phyloP scores from a whole-genome alignment of 2,113 vertebrate species.

The Dinomys branickii region DNA sequence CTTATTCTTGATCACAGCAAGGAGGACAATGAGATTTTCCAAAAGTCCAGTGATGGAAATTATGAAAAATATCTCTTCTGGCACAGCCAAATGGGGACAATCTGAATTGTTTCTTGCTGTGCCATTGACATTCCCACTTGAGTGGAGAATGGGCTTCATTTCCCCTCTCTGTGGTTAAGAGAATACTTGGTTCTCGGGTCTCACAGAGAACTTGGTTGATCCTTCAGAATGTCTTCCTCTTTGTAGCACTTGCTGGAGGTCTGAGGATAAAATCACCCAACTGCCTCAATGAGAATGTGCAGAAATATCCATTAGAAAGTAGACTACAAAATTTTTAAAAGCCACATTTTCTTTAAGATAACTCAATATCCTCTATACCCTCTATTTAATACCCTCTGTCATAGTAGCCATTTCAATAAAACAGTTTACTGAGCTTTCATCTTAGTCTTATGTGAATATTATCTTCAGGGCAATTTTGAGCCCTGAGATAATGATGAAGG shows the following conservation, averaged over 20 bases:
- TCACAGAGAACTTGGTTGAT: conserved; percentile 16
- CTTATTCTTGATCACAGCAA: conserved; percentile 92
- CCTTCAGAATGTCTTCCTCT: conserved; percentile 68
- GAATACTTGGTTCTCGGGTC: not conserved
- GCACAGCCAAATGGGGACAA: conserved; percentile 90
- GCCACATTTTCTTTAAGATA: not conserved
- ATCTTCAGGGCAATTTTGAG: not conserved
- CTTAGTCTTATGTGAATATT: not conserved
- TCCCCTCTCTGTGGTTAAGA: conserved; percentile 29
- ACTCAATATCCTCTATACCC: not conserved
- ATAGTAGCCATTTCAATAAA: not conserved
- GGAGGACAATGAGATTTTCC: conserved; percentile 94
- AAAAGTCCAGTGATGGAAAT: conserved; percentile 90
- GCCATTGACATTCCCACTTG: conserved; percentile 69
- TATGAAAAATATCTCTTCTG: conserved; percentile 91
- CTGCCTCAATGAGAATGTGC: conserved; percentile 66
- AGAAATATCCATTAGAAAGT: conserved; percentile 54
- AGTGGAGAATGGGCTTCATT: conserved; percentile 74
- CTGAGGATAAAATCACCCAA: conserved; percentile 39
- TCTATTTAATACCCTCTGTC: too few relatives aligned
- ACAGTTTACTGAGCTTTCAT: not conserved
- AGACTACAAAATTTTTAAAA: not conserved
- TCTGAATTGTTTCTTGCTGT: conserved; percentile 85
- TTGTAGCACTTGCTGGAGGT: conserved; percentile 23
- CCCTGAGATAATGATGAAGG: not conserved